phyloP scores from a whole-genome alignment of 23 tunicate genomes.

The Clavelina lepadiformis region DNA sequence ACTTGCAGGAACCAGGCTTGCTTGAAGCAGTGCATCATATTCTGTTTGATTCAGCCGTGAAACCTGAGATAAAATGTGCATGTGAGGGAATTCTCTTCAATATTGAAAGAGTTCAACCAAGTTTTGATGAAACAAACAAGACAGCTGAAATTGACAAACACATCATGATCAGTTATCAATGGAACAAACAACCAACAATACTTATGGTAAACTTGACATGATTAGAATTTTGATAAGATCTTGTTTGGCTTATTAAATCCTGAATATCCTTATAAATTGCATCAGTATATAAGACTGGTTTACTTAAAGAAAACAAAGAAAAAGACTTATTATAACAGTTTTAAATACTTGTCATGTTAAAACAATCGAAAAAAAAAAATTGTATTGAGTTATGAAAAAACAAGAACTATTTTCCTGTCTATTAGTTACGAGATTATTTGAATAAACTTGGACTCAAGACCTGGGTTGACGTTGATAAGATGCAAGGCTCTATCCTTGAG shows the following conservation, averaged over 20 bases:
- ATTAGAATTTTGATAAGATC: too few species aligned
- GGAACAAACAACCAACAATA: constrained; percentile 56
- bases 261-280: too few species aligned
- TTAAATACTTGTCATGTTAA: too few species aligned
- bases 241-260: neutral
- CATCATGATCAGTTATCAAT: constrained; percentile 71
- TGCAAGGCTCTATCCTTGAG: constrained; percentile 43
- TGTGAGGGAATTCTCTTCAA: constrained; percentile 39
- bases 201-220: constrained; percentile 22
- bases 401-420: too few species aligned
- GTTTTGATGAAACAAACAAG: neutral
- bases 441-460: constrained; percentile 5
- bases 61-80: neutral
- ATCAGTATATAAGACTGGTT: too few species aligned
- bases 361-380: too few species aligned
- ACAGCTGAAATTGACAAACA: constrained; percentile 10
- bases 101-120: constrained; percentile 4
- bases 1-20: constrained; percentile 41
- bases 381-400: too few species aligned
- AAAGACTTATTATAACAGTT: too few species aligned
- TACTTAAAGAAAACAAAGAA: too few species aligned
- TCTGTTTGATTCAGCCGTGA: neutral
- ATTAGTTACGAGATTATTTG: constrained; percentile 41
- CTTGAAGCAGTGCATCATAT: constrained; percentile 21
- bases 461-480: constrained; percentile 60